Base-by-base conservation (phyloP, 2,113 vertebrate genomes). In the Coryphaenoides rupestris region DNA sequence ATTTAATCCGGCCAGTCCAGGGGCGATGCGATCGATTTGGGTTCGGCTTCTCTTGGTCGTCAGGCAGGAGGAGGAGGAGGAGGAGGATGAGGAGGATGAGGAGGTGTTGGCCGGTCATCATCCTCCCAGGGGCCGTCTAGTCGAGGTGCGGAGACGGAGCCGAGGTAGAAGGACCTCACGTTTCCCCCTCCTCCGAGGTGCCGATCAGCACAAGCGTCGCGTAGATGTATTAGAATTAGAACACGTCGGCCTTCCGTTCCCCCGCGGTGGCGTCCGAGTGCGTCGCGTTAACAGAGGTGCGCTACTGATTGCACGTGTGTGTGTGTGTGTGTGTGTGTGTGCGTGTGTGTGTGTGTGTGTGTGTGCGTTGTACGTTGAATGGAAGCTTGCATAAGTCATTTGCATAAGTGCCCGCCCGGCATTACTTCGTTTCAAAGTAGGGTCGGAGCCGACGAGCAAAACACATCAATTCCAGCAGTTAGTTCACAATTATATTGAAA, bases 1-100 rank as follows among this genome's bases (percentile, higher is more conserved):
- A 84, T 77, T 86, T 86, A 84, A 86, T 88, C 82, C 73, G 72
- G 63, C 63, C 33, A 12, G 19, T 86, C 85, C 77, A 76, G 76
- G 72, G 79, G 80, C 85, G 62, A 78, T 58, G 76, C 62, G 82
- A 88, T 89, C 65, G 70, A 89, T 87, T 40, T 79, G 62, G n/a
- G 28, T 53, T 71, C n/a, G 54, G 58, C 73, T 61, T 59, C 47
- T 64, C 33, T 78, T 70, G 85, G 77, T 74, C 76, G 75, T 82
- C 80, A 71, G 76, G 68, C 70, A 66, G 61, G 65, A 79, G 70
- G 68, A 40, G 33, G 68, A 66, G 70, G 68, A 64, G 78, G n/a
- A n/a, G n/a, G n/a, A n/a, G n/a, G n/a, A n/a, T n/a, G n/a, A n/a
- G n/a, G n/a, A n/a, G n/a, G n/a, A n/a, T n/a, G n/a, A n/a, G n/a